Evolutionary conservation across 2,888 invertebrate genomes (phyloP).

Genomic region (Holacanthella duospinosa): DNA sequence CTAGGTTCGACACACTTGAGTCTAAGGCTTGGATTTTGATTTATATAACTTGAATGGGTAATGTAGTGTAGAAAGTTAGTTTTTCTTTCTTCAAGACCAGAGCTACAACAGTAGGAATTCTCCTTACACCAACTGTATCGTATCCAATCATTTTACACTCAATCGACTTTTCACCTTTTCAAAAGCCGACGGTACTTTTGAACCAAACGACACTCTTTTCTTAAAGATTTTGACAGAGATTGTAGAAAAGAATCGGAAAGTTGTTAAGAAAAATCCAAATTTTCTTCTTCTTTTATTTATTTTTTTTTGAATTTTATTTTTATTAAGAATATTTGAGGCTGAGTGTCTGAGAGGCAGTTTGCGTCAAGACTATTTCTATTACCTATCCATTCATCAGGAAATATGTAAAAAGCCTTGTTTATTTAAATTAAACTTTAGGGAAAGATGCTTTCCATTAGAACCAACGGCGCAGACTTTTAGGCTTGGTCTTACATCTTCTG

Average conservation of each 20-base stretch:
- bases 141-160: background rate
- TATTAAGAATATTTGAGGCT: too few species aligned
- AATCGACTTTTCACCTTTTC: background rate
- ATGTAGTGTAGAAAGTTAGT: background rate
- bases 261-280: too few species aligned
- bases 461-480: background rate
- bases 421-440: background rate
- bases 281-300: too few species aligned
- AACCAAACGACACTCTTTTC: too few species aligned
- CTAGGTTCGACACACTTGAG: background rate
- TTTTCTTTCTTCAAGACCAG: background rate
- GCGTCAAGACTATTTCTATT: background rate
- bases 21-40: background rate
- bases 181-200: background rate
- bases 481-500: slow-evolving; percentile 14
- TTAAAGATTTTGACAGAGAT: too few species aligned
- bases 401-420: background rate
- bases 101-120: too few species aligned
- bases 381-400: background rate
- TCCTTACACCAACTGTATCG: background rate
- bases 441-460: slow-evolving; percentile 1
- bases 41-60: background rate
- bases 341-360: too few species aligned
- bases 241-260: too few species aligned
- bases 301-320: too few species aligned